phyloP scores from a whole-genome alignment of 2,888 invertebrate genomes.

The Linnaemya vulpina region DNA sequence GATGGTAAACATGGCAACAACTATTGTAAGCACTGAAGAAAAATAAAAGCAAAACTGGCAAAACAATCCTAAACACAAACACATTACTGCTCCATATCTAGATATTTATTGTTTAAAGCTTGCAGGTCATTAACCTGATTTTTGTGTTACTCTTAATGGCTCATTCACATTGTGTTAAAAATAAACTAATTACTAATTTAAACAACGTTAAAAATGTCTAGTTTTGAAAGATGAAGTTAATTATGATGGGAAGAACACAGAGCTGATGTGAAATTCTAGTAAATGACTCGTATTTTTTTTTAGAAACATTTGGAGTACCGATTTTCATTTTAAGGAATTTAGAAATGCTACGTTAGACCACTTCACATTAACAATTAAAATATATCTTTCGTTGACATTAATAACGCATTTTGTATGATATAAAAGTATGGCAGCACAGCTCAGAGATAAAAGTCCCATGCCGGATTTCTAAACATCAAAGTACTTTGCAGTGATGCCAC shows the following conservation, averaged over 20 bases:
- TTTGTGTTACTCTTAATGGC: neutral
- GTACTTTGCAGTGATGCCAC: no score
- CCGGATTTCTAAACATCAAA: no score
- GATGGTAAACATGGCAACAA: constrained; percentile 38
- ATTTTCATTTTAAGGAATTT: no score
- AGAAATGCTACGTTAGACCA: no score
- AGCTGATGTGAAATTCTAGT: neutral
- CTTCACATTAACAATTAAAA: no score
- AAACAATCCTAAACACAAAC: constrained; percentile 59
- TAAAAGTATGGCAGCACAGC: neutral
- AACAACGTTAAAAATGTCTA: neutral
- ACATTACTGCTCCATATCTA: constrained; percentile 28
- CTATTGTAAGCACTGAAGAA: neutral
- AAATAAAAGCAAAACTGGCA: constrained; percentile 21
- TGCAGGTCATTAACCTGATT: constrained; percentile 52
- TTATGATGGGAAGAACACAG: neutral
- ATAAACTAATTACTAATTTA: constrained; percentile 2
- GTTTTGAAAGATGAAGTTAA: constrained; percentile 1
- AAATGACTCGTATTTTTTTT: neutral
- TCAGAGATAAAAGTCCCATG: no score
- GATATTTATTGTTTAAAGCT: constrained; percentile 17
- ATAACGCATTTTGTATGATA: no score
- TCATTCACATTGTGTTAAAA: constrained; percentile 28
- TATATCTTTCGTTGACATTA: no score
- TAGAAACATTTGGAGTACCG: neutral